Evolutionary conservation across 2,888 invertebrate genomes (phyloP), one percentile per base, ranked within the genome.

Genomic region (Drosophila ezoana): DNA sequence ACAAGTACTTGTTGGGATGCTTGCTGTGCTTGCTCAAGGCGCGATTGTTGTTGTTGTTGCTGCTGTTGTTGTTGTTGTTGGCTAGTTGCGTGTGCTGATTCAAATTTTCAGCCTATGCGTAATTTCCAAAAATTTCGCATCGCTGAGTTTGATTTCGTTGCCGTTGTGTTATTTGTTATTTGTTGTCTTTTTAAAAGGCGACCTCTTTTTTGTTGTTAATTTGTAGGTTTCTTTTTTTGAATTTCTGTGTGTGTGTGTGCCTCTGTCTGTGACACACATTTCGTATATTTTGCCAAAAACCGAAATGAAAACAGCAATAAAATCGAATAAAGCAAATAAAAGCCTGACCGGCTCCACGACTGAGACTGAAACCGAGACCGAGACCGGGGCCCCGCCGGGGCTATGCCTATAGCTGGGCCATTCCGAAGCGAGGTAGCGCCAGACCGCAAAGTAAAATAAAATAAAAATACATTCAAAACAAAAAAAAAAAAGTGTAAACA

Each of bases 201-300:
- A 88, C 88, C 89, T 83, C 80, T 80, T 88, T 84, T 41, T 73
- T 61, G 63, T 65, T 76, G 74, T 61, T 87, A 73, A 87, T 81
- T 89, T 83, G 73, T 69, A 61, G 72, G 68, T 81, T 83, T 77
- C 60, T 59, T 67, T 71, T 59, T 59, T 37, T 62, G 32, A 28
- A 28, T 28, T 28, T 28, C 28, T 28, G 28, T 28, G 28, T 28
- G 28, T 32, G 9, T 3, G 53, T 32, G 9, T 5, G 53, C 18
- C 53, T 54, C 65, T 66, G 72, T 48, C 71, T 63, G 74, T 85
- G 85, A 85, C 85, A 85, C 89, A 85, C 85, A 81, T 85, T 75
- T 70, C 40, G 40, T 56, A 59, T 59, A 61, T 68, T 73, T 79
- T 54, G 73, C 49, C 33, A n/a, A 43, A 72, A 81, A 57, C 63